Evolutionary conservation across 2,888 invertebrate species (phyloP).

Genomic region (Epistrophella euchroma): DNA sequence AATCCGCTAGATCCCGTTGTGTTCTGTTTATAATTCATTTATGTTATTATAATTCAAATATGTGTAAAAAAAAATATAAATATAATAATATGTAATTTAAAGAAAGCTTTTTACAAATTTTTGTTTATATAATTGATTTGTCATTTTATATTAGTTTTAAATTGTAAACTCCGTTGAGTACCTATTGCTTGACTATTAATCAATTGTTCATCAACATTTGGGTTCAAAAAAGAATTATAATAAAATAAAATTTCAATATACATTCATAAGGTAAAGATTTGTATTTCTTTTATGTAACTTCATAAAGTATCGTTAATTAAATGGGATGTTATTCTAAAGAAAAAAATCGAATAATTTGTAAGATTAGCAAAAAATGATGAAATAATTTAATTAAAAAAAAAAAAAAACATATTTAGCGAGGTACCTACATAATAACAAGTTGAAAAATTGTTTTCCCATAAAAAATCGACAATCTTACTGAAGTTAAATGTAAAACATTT

Average conservation of each 20-base stretch:
- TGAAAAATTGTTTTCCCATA: neutral
- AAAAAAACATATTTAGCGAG: neutral
- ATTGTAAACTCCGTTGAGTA: neutral
- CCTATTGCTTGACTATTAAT: neutral
- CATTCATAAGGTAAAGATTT: neutral
- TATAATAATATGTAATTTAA: constrained; percentile 11
- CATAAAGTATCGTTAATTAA: neutral
- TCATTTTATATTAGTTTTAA: constrained; percentile 3
- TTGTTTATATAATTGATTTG: neutral
- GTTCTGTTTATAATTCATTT: constrained; percentile 71
- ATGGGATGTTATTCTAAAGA: no score
- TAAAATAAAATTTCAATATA: neutral
- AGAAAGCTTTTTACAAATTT: neutral
- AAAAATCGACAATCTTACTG: no score
- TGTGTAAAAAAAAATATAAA: constrained; percentile 16
- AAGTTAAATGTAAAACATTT: no score
- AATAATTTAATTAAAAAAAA: no score
- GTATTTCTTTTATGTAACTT: neutral
- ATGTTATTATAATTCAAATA: constrained; percentile 60
- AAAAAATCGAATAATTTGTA: neutral
- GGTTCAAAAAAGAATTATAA: neutral
- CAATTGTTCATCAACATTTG: neutral
- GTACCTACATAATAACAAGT: neutral
- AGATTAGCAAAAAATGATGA: neutral
- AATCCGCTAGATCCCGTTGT: constrained; percentile 72